A percentile compares a stretch with the other conserved stretches of the same genome.
Conservation (phyloP, 2,888 invertebrate genomes). For the Entomobrya multifasciata region DNA sequence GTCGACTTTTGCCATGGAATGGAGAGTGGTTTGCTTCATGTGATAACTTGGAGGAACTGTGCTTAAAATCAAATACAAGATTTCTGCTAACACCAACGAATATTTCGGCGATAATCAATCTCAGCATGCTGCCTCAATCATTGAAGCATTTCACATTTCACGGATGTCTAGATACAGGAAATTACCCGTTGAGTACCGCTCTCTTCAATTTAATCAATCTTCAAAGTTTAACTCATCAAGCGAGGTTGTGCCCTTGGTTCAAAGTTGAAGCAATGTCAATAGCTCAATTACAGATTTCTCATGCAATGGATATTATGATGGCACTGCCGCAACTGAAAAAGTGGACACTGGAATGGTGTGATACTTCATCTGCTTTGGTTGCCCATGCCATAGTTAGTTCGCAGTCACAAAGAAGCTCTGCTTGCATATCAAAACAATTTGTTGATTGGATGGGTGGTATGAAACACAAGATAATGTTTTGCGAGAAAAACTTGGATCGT, state of each 20-base stretch:
- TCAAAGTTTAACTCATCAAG: conserved; percentile 52
- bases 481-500: conserved; percentile 31
- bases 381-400: conserved; percentile 15
- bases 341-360: conserved; percentile 65
- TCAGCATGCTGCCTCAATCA: conserved; percentile 10
- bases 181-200: conserved; percentile 16
- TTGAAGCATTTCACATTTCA: conserved; percentile 56
- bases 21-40: conserved; percentile 48
- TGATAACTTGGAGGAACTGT: conserved; percentile 43
- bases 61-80: conserved; percentile 45
- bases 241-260: conserved; percentile 58
- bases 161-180: conserved; percentile 53
- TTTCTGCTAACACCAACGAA: conserved; percentile 33
- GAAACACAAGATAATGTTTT: not conserved
- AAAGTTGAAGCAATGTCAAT: conserved; percentile 8
- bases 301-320: conserved; percentile 41
- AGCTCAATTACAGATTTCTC: conserved; percentile 27
- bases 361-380: conserved; percentile 24
- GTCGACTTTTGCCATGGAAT: conserved; percentile 42
- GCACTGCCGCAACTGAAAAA: conserved; percentile 47
- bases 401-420: conserved; percentile 9
- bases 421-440: conserved; percentile 11
- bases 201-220: conserved; percentile 40
- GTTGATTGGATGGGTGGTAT: conserved; percentile 41
- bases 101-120: conserved; percentile 34